Conservation (phyloP, 1,140 invertebrate species). For the Eciton burchellii region DNA sequence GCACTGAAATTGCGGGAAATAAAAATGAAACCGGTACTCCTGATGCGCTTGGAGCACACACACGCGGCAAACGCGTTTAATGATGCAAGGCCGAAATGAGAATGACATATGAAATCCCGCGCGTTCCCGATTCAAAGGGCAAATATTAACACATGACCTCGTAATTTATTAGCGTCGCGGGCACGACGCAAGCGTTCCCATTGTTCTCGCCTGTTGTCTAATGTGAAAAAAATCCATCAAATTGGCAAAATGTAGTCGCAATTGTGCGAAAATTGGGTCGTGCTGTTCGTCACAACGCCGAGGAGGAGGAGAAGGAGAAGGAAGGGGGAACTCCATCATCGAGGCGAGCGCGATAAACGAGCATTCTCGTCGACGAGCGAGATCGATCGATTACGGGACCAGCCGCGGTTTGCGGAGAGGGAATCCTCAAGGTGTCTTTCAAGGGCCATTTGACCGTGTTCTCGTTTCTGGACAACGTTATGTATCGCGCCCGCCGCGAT, state of each 20-base stretch:
- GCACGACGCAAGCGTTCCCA: conserved; percentile 22
- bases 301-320: too few species aligned
- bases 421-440: conserved; percentile 8
- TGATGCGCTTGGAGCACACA: not conserved
- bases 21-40: conserved; percentile 18
- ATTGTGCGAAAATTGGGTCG: conserved; percentile 18
- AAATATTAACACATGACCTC: conserved; percentile 40
- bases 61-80: conserved; percentile 22
- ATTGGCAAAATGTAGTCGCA: conserved; percentile 14
- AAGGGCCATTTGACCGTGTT: conserved; percentile 17
- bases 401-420: not conserved
- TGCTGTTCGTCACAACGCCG: conserved; percentile 3
- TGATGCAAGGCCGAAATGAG: conserved; percentile 33
- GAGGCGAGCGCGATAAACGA: not conserved
- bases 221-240: not conserved
- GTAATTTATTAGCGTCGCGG: conserved; percentile 40
- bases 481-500: not conserved
- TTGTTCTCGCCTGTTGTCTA: conserved; percentile 28
- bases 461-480: conserved; percentile 35
- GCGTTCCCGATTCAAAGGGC: conserved; percentile 20
- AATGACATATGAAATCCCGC: conserved; percentile 21
- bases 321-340: too few species aligned
- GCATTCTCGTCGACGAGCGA: not conserved
- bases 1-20: conserved; percentile 15
- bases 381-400: not conserved